These are phyloP conservation scores for Psammodynastes pulverulentus DNA, from an alignment of 2,113 vertebrate species.

Conservation along the genomic window DNA sequence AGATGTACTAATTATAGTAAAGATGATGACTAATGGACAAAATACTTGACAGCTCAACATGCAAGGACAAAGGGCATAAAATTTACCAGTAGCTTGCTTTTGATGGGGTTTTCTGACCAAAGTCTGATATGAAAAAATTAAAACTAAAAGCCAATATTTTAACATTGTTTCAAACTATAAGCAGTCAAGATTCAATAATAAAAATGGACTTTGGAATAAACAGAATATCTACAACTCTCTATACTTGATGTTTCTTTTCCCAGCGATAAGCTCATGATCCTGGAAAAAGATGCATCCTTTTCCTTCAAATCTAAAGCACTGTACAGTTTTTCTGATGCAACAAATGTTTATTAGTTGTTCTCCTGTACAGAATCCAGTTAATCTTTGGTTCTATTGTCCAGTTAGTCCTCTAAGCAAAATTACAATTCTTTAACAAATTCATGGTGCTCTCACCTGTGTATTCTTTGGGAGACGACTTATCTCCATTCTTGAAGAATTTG, in stretches of 20 bases:
- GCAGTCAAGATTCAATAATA: neutral
- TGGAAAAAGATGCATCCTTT: neutral
- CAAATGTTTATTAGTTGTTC: neutral
- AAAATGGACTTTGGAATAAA: neutral
- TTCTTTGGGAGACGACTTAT: constrained; percentile 83
- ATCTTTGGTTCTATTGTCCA: neutral
- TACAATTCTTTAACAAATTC: neutral
- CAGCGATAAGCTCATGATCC: neutral
- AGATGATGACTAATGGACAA: neutral
- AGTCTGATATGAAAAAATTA: neutral
- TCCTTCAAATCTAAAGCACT: neutral
- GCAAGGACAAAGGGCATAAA: neutral
- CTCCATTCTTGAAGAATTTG: constrained; percentile 95
- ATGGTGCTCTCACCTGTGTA: constrained; percentile 78
- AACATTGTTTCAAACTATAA: neutral
- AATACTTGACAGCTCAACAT: neutral
- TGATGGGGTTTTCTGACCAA: neutral
- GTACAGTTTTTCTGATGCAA: neutral
- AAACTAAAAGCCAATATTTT: neutral
- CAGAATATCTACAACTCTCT: neutral
- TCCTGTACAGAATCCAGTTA: neutral
- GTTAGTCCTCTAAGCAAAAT: neutral
- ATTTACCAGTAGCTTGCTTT: neutral
- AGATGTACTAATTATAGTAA: neutral
- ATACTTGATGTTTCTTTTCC: neutral